phyloP scores from a whole-genome alignment of 2,113 vertebrate genomes.

The Zootoca vivipara region DNA sequence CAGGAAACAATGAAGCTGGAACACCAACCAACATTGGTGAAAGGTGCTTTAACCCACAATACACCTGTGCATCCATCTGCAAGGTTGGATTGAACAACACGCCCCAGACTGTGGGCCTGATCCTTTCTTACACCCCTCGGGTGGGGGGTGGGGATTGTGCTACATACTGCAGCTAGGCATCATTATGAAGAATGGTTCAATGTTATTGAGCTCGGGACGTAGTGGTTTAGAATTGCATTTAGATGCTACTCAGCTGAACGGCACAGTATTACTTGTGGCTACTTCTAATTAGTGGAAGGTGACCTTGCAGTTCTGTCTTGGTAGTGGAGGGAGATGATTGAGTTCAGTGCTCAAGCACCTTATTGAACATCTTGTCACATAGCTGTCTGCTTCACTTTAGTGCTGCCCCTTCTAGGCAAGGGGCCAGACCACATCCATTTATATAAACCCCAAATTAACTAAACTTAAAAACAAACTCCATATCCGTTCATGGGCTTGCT shows the following conservation, averaged over 20 bases:
- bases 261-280: constrained; percentile 15
- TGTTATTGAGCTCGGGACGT: constrained; percentile 2
- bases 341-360: not conserved
- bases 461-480: constrained; percentile 11
- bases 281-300: constrained; percentile 30
- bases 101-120: not conserved
- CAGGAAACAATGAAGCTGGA: not conserved
- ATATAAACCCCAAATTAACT: constrained; percentile 18
- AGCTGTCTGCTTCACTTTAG: not conserved
- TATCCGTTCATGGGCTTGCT: not conserved
- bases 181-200: constrained; percentile 4
- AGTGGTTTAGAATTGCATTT: constrained; percentile 25
- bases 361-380: constrained; percentile 7
- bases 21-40: not conserved
- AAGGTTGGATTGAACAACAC: not conserved
- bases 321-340: constrained; percentile 6
- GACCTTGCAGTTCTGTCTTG: constrained; percentile 12
- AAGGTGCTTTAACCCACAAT: not conserved
- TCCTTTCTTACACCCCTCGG: not conserved
- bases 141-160: not conserved
- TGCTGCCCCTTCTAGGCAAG: constrained; percentile 11
- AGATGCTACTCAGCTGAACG: constrained; percentile 9
- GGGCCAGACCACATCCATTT: constrained; percentile 22
- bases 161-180: constrained; percentile 5
- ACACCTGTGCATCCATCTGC: not conserved